A percentile compares a stretch with the other conserved stretches of the same genome.
These are phyloP conservation scores for Halichoerus grypus DNA, from an alignment of 2,113 vertebrate genomes.

Conservation along the genomic window DNA sequence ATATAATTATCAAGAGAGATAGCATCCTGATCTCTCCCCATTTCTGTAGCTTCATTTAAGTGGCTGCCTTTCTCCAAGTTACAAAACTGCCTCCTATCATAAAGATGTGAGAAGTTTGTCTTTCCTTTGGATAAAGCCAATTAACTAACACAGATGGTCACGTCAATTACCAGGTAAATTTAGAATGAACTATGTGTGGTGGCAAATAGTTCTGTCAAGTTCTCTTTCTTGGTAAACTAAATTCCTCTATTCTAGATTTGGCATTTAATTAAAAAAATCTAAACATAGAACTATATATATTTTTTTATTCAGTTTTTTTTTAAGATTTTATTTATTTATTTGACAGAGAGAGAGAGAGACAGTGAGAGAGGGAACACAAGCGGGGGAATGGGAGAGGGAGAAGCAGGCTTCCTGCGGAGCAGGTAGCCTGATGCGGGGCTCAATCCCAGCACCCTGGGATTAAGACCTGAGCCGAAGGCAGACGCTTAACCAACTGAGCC, in stretches of 20 bases:
- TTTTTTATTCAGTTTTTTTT: neutral
- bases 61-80: neutral
- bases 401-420: no score
- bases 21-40: neutral
- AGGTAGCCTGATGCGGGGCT: no score
- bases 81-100: neutral
- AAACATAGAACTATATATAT: neutral
- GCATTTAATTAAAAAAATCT: neutral
- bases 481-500: no score
- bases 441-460: no score
- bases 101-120: neutral
- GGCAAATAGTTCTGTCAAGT: neutral
- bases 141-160: neutral
- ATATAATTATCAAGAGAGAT: neutral
- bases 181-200: neutral
- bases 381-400: no score
- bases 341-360: no score
- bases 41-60: neutral
- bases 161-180: neutral
- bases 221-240: neutral
- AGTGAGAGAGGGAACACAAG: no score
- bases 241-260: neutral
- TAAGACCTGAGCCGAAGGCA: no score
- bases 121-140: neutral
- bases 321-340: no score